These are phyloP conservation scores for Andrena bicolor DNA, from an alignment of 2,888 invertebrate genomes.

Conservation along the genomic window DNA sequence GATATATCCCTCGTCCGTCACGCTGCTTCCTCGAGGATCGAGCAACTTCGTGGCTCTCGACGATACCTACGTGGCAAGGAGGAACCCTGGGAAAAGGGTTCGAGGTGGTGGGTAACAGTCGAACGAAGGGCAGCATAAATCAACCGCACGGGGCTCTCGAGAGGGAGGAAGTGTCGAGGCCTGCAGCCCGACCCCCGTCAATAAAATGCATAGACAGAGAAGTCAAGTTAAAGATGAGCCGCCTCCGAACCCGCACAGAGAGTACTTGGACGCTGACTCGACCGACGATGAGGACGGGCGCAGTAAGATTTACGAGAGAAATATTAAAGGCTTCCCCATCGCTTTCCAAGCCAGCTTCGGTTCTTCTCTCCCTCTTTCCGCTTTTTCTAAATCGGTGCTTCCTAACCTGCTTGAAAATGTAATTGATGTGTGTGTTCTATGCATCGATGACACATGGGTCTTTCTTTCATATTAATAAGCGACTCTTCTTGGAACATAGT, in stretches of 20 bases:
- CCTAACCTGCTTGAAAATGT: slow-evolving; percentile 6
- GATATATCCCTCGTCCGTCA: slow-evolving; percentile 31
- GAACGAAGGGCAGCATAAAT: slow-evolving; percentile 67
- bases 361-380: slow-evolving; percentile 4
- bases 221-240: slow-evolving; percentile 79
- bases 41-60: slow-evolving; percentile 61
- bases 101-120: slow-evolving; percentile 63
- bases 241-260: slow-evolving; percentile 76
- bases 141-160: slow-evolving; percentile 68
- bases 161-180: slow-evolving; percentile 64
- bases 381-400: slow-evolving; percentile 10
- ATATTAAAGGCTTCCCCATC: slow-evolving; percentile 74
- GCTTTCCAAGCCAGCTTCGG: background rate
- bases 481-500: no score
- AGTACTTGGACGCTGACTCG: slow-evolving; percentile 82
- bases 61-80: slow-evolving; percentile 53
- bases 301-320: slow-evolving; percentile 78
- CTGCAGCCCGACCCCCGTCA: slow-evolving; percentile 72
- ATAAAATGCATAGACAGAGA: slow-evolving; percentile 81
- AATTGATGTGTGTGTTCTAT: background rate
- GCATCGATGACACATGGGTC: background rate
- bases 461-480: background rate
- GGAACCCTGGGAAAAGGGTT: slow-evolving; percentile 50
- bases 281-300: slow-evolving; percentile 76
- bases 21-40: slow-evolving; percentile 32